These are phyloP conservation scores for Ceratosolen fusciceps DNA, from an alignment of 1,140 invertebrate species.

Conservation along the genomic window DNA sequence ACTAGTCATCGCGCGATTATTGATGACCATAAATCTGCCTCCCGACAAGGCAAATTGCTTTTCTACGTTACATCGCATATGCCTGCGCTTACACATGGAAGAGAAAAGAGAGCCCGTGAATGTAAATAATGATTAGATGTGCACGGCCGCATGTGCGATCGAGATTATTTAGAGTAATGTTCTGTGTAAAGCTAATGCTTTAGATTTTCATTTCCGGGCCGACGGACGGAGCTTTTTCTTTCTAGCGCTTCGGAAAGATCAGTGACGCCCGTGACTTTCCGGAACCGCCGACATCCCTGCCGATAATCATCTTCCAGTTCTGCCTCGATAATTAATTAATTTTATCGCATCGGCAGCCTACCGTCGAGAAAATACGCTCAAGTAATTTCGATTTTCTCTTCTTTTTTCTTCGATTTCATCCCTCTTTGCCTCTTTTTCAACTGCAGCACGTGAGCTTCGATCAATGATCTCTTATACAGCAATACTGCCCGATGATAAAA, in stretches of 20 bases:
- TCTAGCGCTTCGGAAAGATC: background rate
- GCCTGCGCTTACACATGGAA: constrained; percentile 18
- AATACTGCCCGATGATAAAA: background rate
- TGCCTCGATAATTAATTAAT: background rate
- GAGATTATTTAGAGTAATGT: constrained; percentile 24
- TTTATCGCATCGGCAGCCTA: background rate
- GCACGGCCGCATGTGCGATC: background rate
- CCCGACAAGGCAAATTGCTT: constrained; percentile 37
- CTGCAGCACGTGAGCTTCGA: background rate
- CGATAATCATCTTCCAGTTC: background rate
- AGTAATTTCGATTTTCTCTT: background rate
- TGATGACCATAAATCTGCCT: constrained; percentile 35
- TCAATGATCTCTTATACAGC: background rate
- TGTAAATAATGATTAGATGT: constrained; percentile 35
- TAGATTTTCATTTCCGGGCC: background rate
- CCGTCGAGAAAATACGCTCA: background rate
- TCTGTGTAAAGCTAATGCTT: background rate
- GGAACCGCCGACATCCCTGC: background rate
- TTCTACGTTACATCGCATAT: background rate
- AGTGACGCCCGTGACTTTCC: background rate
- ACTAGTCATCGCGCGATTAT: constrained; percentile 44
- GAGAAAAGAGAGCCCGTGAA: constrained; percentile 2
- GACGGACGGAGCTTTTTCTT: background rate
- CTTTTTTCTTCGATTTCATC: no score
- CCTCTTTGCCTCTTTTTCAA: no score